These are phyloP conservation scores for Heterotilapia buettikoferi DNA, from an alignment of 2,113 vertebrate species.

Conservation along the genomic window DNA sequence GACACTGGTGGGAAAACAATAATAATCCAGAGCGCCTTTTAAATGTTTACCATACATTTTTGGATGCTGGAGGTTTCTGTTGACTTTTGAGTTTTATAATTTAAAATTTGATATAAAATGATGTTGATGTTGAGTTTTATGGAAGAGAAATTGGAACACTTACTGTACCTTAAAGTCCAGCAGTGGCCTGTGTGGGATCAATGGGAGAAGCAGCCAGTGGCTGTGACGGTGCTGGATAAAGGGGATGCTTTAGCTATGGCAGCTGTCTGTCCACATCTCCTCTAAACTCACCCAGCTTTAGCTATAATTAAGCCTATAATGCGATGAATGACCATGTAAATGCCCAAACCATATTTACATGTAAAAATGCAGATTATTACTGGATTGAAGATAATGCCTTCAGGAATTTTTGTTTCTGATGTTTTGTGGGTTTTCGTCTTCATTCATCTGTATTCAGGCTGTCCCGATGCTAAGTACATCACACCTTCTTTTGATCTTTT, in stretches of 20 bases:
- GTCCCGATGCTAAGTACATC: background rate
- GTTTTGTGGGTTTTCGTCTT: background rate
- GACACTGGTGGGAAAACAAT: background rate
- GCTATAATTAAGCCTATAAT: slow-evolving; percentile 48
- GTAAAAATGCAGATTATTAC: background rate
- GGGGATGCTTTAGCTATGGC: slow-evolving; percentile 57
- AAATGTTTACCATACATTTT: background rate
- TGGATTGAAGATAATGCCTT: background rate
- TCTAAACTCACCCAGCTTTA: slow-evolving; percentile 63
- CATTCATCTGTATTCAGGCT: background rate
- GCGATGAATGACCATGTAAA: slow-evolving; percentile 46
- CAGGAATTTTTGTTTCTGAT: background rate
- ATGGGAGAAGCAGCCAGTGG: slow-evolving; percentile 41
- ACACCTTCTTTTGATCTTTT: background rate
- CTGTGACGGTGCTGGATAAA: slow-evolving; percentile 60
- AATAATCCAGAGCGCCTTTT: background rate
- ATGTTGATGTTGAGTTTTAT: slow-evolving; percentile 28
- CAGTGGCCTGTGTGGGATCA: slow-evolving; percentile 36
- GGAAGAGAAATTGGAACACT: slow-evolving; percentile 10
- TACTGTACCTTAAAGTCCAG: background rate
- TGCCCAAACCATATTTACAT: slow-evolving; percentile 27
- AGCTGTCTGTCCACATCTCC: slow-evolving; percentile 64
- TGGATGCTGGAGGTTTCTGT: background rate
- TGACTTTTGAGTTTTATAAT: background rate
- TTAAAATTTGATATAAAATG: background rate